phyloP scores from a whole-genome alignment of 2,797 vertebrate species.

The Florisuga fusca region DNA sequence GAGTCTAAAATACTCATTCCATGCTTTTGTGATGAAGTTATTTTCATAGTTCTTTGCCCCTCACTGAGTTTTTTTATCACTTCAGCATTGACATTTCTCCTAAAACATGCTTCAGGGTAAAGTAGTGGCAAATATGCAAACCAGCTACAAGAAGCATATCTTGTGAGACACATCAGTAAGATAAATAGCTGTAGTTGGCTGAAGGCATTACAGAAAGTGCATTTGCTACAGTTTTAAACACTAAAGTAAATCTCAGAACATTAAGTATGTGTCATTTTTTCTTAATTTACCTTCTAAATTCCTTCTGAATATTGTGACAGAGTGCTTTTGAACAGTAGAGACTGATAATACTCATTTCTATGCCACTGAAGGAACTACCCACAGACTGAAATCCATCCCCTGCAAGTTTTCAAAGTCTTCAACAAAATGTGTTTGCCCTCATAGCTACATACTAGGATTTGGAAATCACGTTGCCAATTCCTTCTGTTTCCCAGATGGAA shows the following conservation, averaged over 20 bases:
- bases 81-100: not conserved
- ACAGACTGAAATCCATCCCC: not conserved
- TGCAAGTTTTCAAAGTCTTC: not conserved
- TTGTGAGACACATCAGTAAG: not conserved
- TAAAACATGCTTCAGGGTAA: not conserved
- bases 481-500: not conserved
- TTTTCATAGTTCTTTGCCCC: not conserved
- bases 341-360: not conserved
- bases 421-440: not conserved
- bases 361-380: not conserved
- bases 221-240: not conserved
- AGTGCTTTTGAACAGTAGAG: not conserved
- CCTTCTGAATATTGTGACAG: not conserved
- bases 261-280: not conserved
- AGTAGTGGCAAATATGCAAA: not conserved
- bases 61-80: not conserved
- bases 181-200: not conserved
- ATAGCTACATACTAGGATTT: not conserved
- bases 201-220: not conserved
- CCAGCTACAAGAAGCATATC: not conserved
- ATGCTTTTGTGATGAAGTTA: not conserved
- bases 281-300: not conserved
- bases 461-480: not conserved
- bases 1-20: not conserved
- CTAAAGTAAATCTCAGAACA: not conserved